Evolutionary conservation across 1,140 invertebrate genomes (phyloP).

Genomic region (Drosophila simulans): DNA sequence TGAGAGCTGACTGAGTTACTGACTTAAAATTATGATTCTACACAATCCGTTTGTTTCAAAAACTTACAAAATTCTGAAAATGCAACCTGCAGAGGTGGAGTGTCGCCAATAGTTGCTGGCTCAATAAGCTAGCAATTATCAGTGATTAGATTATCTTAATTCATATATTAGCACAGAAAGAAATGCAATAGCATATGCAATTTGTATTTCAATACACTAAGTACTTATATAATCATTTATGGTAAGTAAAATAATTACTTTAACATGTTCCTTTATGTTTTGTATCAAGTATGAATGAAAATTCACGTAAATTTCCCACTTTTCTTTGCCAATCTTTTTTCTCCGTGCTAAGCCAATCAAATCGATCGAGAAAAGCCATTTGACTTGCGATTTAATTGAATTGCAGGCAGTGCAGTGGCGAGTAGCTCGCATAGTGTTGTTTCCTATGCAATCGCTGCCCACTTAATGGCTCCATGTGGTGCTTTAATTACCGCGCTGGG

Average conservation of each 20-base stretch:
- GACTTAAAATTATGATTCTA: too few relatives aligned
- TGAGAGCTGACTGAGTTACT: too few relatives aligned
- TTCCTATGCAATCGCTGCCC: constrained; percentile 14
- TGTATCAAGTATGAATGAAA: too few relatives aligned
- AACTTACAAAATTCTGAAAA: too few relatives aligned
- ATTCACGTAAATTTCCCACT: too few relatives aligned
- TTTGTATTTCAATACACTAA: too few relatives aligned
- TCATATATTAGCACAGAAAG: constrained; percentile 7
- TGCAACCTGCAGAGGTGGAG: neutral
- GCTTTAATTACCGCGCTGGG: constrained; percentile 36
- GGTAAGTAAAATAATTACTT: too few relatives aligned
- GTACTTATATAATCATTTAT: too few relatives aligned
- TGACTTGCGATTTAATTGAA: constrained; percentile 10
- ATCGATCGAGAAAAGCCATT: constrained; percentile 1
- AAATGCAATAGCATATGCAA: too few relatives aligned
- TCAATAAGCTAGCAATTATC: constrained; percentile 23
- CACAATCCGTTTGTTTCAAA: too few relatives aligned
- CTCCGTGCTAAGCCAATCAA: neutral
- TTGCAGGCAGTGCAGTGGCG: constrained; percentile 1
- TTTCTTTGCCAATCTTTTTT: neutral
- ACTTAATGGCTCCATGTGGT: constrained; percentile 26
- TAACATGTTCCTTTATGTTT: too few relatives aligned
- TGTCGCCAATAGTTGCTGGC: constrained; percentile 1
- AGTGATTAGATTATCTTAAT: constrained; percentile 8
- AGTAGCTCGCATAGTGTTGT: neutral